Evolutionary conservation across 1,140 invertebrate genomes (phyloP), one percentile per base, ranked within the genome.

Genomic region (Conus ventricosus): DNA sequence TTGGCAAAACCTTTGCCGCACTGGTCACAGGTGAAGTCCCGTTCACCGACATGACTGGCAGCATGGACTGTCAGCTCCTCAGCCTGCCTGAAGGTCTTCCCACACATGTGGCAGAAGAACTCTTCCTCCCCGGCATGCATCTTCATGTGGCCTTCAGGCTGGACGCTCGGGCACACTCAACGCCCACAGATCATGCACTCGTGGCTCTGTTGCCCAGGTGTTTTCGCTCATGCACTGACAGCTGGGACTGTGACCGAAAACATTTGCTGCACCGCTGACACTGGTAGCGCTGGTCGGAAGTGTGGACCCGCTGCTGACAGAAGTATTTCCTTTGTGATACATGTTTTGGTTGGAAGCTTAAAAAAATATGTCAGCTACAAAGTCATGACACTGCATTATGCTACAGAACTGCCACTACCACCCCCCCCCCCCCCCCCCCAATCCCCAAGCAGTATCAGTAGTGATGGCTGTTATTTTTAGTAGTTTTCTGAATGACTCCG

Each of bases 1-100:
- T 67, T 87, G 25, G 88, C 89, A 84, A 90, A 90, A 57, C 80
- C 83, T 54, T 90, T 88, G 10, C 87, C 89, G 84, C 89, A 90
- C 55, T 88, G 67, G 76, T 88, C 84, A 39, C 89, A 90, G 25
- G 57, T 80, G 60, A 88, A 86, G n/a, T 88, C 87, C 23, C 88
- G 27, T 55, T 87, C 87, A 17, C 85, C 88, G 25, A 85, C 88
- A 78, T 90, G 89, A n/a, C 75, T 78, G 55, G 84, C 23, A 20
- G 80, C 39, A 84, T 90, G 89, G 51, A 84, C 89, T 20, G 85
- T 81, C n/a, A 90, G 81, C n/a, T 90, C 87, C 51, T 90, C 86
- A 39, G 85, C 85, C 25, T 90, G 27, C 15, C 27, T 85, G 86
- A 90, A 90, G 8, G 87, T 87, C 15, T 83, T 86, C 5, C 89